phyloP scores from a whole-genome alignment of 2,797 vertebrate genomes.

The Scolopax bukidnonensis region DNA sequence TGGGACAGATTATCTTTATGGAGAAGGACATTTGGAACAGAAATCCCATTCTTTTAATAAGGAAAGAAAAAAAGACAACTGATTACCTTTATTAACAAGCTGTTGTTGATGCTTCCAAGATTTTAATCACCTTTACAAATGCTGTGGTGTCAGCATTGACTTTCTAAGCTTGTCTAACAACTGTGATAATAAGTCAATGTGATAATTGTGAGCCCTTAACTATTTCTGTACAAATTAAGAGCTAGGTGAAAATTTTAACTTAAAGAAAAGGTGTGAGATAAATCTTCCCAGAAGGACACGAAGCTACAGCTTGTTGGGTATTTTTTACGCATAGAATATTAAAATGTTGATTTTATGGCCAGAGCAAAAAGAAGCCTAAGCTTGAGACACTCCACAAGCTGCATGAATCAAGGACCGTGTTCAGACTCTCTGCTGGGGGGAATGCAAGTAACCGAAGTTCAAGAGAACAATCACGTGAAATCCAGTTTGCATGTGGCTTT shows the following conservation, averaged over 20 bases:
- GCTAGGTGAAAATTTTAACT: background rate
- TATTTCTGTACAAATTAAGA: background rate
- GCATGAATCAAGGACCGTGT: background rate
- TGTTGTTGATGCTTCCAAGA: background rate
- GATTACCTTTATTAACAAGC: background rate
- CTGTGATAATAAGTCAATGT: background rate
- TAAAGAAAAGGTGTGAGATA: background rate
- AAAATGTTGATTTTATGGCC: background rate
- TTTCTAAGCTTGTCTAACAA: background rate
- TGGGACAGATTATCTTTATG: background rate
- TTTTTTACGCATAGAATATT: background rate
- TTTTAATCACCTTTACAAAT: slow-evolving; percentile 46
- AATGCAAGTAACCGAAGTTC: background rate
- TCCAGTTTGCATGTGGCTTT: background rate
- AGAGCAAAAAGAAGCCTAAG: background rate
- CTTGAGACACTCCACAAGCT: background rate
- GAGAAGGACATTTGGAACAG: background rate
- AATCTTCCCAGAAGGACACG: background rate
- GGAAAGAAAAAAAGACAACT: background rate
- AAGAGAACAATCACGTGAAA: background rate
- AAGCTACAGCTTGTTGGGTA: background rate
- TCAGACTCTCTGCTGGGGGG: background rate
- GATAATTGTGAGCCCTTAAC: background rate
- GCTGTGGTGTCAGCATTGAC: background rate
- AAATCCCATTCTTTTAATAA: slow-evolving; percentile 15